These are phyloP conservation scores for Pionites leucogaster DNA, from an alignment of 2,113 vertebrate species.

Conservation along the genomic window DNA sequence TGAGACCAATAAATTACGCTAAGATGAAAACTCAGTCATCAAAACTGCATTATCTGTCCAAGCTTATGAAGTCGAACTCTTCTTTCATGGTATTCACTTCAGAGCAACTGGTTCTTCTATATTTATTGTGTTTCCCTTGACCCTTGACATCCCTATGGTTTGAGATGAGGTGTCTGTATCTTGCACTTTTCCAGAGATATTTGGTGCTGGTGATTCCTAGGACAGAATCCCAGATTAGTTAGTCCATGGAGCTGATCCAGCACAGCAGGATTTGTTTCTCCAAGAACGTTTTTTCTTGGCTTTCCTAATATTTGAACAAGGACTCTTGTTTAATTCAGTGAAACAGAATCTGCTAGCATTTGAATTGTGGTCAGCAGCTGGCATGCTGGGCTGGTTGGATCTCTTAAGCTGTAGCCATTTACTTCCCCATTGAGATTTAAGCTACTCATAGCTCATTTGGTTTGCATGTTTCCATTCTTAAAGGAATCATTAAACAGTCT, in stretches of 20 bases:
- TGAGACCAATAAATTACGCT: background rate
- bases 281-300: background rate
- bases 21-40: background rate
- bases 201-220: background rate
- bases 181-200: background rate
- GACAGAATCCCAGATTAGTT: background rate
- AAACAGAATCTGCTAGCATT: background rate
- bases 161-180: background rate
- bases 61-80: background rate
- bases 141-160: fast-evolving
- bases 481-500: background rate
- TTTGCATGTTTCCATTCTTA: constrained; percentile 15
- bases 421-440: constrained; percentile 15
- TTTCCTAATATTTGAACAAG: constrained; percentile 29
- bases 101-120: fast-evolving
- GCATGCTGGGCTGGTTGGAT: background rate
- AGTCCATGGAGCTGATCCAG: background rate
- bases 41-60: background rate
- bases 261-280: constrained; percentile 39
- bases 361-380: background rate
- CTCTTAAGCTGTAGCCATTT: background rate
- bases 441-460: background rate
- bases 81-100: background rate
- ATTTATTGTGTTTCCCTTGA: background rate
- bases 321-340: background rate